Conservation (phyloP, 1,140 invertebrate genomes). For the Palaemon carinicauda region DNA sequence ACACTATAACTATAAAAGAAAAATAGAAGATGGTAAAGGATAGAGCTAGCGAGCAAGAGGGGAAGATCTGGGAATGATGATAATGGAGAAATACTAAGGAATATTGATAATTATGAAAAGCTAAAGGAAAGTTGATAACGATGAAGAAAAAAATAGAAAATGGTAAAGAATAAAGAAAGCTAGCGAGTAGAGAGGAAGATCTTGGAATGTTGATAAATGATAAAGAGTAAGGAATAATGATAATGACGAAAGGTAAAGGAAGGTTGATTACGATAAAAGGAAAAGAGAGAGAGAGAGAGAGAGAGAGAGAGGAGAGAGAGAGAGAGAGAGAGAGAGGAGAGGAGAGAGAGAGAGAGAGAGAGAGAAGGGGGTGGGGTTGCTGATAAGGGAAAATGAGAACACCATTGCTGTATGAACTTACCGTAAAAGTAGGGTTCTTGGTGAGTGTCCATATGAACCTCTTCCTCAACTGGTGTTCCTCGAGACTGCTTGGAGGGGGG, state of each 20-base stretch:
- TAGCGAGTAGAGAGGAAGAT: background rate
- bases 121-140: too few species aligned
- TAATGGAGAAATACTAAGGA: background rate
- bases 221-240: background rate
- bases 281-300: background rate
- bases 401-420: background rate
- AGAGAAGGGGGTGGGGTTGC: background rate
- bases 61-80: background rate
- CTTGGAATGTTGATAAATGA: background rate
- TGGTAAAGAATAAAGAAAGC: too few species aligned
- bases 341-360: background rate
- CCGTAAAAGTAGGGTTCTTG: conserved; percentile 51
- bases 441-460: conserved; percentile 47
- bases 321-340: background rate
- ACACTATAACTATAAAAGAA: too few species aligned
- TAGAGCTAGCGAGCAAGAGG: too few species aligned
- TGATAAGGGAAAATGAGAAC: background rate
- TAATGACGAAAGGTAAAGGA: background rate
- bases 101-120: background rate
- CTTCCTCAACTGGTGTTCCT: conserved; percentile 30
- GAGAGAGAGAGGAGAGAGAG: background rate
- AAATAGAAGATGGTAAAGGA: too few species aligned
- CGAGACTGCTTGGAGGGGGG: background rate
- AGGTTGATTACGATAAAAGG: too few species aligned
- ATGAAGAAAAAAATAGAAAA: background rate